These are phyloP conservation scores for Chironomus tepperi DNA, from an alignment of 1,140 invertebrate genomes.

Conservation along the genomic window DNA sequence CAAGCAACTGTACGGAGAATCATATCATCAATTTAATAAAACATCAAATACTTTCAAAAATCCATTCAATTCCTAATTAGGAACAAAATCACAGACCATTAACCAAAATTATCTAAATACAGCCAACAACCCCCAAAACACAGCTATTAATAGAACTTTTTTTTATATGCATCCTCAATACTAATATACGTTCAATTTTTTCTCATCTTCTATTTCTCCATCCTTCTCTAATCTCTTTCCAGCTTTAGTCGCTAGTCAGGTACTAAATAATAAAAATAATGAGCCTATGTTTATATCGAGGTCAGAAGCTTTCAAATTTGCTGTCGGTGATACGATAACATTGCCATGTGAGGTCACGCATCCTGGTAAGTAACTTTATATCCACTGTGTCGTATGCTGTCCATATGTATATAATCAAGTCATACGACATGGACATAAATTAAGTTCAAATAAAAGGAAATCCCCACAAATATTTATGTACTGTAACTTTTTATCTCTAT, in stretches of 20 bases:
- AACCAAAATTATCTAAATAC: no score
- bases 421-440: background rate
- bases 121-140: no score
- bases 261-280: constrained; percentile 7
- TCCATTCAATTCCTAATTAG: no score
- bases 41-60: no score
- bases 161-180: no score
- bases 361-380: constrained; percentile 31
- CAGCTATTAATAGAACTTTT: no score
- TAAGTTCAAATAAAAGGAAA: background rate
- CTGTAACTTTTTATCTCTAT: background rate
- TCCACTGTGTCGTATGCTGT: no score
- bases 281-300: constrained; percentile 24
- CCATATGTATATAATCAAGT: no score
- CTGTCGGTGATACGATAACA: constrained; percentile 37
- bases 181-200: background rate
- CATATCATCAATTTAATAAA: no score
- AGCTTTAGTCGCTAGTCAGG: constrained; percentile 22
- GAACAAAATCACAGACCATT: no score
- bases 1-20: no score
- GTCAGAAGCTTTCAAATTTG: constrained; percentile 38
- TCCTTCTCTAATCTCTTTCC: constrained; percentile 15
- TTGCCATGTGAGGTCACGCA: constrained; percentile 40
- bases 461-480: background rate
- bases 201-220: background rate